Evolutionary conservation across 1,140 invertebrate species (phyloP).

Genomic region (Penaeus chinensis): DNA sequence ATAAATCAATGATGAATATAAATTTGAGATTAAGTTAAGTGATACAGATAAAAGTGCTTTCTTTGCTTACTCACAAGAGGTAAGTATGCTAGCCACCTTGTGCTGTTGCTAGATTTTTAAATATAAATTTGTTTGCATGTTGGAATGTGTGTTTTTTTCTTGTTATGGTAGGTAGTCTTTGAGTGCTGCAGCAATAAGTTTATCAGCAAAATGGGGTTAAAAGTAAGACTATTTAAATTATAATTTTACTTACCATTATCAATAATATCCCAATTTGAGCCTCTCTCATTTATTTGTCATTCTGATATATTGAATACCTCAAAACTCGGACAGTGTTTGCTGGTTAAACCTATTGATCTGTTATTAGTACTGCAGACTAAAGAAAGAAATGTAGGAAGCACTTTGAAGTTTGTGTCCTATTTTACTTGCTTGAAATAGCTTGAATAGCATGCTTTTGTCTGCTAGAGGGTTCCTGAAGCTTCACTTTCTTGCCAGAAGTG

Average conservation of each 20-base stretch:
- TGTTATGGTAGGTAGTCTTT: no score
- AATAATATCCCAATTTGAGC: background rate
- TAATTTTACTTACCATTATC: no score
- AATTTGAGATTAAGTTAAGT: background rate
- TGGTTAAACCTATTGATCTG: no score
- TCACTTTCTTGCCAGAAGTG: background rate
- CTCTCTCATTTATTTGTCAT: background rate
- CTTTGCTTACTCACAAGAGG: slow-evolving; percentile 5
- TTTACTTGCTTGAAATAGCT: background rate
- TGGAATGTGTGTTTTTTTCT: background rate
- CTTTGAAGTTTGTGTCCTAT: no score
- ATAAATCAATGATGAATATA: background rate
- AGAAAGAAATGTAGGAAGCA: no score
- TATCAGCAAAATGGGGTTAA: slow-evolving; percentile 5
- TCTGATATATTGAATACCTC: no score
- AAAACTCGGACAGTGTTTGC: no score
- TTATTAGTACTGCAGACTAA: no score
- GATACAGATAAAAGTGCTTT: background rate
- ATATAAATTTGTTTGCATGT: background rate
- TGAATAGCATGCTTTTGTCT: slow-evolving; percentile 34
- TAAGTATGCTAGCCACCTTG: slow-evolving; percentile 25
- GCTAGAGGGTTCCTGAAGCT: background rate
- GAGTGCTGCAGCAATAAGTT: background rate
- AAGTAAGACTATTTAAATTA: no score
- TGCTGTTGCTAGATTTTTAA: background rate